phyloP scores from a whole-genome alignment of 2,113 vertebrate genomes.

The Antechinus stuartii region DNA sequence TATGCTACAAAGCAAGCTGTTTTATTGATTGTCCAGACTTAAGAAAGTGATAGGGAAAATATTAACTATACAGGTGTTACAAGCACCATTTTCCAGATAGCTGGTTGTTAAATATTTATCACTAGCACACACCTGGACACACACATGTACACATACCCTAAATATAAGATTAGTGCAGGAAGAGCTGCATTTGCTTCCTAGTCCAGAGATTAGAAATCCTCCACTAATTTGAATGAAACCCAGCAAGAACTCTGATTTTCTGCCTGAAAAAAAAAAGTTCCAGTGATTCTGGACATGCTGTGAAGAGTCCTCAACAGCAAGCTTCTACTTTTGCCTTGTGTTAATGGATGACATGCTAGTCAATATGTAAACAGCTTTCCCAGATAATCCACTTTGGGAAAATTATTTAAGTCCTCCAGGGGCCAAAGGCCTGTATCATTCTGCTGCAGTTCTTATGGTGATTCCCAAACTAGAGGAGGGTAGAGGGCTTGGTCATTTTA shows the following conservation, averaged over 20 bases:
- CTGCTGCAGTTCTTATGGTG: background rate
- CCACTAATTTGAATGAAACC: background rate
- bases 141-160: background rate
- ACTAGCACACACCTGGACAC: background rate
- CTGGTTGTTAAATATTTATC: background rate
- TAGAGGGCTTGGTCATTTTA: background rate
- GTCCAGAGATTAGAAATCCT: background rate
- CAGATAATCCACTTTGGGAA: background rate
- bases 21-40: background rate
- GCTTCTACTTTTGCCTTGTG: background rate
- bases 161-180: background rate
- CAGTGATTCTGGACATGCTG: background rate
- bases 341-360: background rate
- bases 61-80: background rate
- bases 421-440: background rate
- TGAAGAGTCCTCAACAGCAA: background rate
- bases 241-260: background rate
- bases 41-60: background rate
- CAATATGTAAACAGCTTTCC: background rate
- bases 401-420: background rate
- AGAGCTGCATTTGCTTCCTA: background rate
- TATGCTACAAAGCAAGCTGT: background rate
- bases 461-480: background rate
- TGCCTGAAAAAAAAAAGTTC: background rate
- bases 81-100: background rate